phyloP scores from a whole-genome alignment of 2,113 vertebrate genomes.

The Equus quagga region DNA sequence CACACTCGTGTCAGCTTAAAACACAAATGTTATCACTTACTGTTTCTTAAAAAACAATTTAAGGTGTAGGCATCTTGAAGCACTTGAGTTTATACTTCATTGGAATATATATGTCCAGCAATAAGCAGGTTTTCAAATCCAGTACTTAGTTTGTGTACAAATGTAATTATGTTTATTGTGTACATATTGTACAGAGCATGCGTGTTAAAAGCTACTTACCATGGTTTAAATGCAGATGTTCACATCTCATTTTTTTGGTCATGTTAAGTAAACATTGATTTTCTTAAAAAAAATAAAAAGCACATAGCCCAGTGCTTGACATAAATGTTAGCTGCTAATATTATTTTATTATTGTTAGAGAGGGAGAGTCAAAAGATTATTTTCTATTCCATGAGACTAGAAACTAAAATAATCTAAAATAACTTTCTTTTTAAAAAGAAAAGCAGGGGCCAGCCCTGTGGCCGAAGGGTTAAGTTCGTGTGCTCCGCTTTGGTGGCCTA shows the following conservation, averaged over 20 bases:
- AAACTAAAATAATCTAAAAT: slow-evolving; percentile 34
- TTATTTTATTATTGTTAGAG: slow-evolving; percentile 15
- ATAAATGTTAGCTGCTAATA: slow-evolving; percentile 34
- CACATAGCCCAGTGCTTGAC: neutral
- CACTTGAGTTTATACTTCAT: slow-evolving; percentile 84
- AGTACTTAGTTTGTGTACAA: slow-evolving; percentile 92
- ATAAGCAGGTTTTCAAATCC: slow-evolving; percentile 92
- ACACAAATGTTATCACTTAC: slow-evolving; percentile 89
- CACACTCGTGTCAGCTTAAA: slow-evolving; percentile 86
- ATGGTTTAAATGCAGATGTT: slow-evolving; percentile 93
- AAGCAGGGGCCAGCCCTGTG: neutral
- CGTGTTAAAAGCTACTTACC: slow-evolving; percentile 90
- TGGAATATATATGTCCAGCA: slow-evolving; percentile 89
- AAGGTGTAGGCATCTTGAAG: slow-evolving; percentile 89
- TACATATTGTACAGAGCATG: slow-evolving; percentile 91
- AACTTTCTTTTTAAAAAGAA: slow-evolving; percentile 52
- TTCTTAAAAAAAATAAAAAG: slow-evolving; percentile 86
- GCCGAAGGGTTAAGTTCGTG: too few species aligned
- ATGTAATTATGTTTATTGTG: slow-evolving; percentile 96
- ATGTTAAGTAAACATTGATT: slow-evolving; percentile 98
- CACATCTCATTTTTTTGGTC: slow-evolving; percentile 96
- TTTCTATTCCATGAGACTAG: slow-evolving; percentile 53
- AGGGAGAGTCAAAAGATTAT: slow-evolving; percentile 7
- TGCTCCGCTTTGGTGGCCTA: too few species aligned
- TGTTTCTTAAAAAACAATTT: slow-evolving; percentile 82